Base-by-base conservation (phyloP, 1,140 invertebrate species). In the Cyrtorhinus lividipennis region DNA sequence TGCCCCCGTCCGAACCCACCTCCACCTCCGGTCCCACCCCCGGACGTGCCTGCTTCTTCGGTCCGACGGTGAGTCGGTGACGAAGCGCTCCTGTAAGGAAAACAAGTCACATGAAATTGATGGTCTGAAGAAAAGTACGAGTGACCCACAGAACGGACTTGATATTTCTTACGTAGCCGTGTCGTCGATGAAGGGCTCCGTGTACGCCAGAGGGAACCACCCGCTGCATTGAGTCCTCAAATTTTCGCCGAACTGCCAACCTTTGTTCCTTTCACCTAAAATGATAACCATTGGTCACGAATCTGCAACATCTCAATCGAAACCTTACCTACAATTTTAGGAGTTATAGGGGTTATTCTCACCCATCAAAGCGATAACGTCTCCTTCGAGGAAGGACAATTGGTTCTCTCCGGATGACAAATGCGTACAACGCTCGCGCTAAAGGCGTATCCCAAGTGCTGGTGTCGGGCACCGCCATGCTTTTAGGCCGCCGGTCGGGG, bases 161-260 rank as follows among this genome's bases (percentile, higher is more conserved):
- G 44, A 56, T 30, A 72, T n/a, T n/a, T n/a, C 75, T 72, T 73
- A 78, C 81, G 79, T 72, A 68, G 79, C 73, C 71, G 77, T 69
- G 71, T 82, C 71, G 64, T 72, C 72, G 46, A 82, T 71, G 65
- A 83, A 70, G 20, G 72, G 75, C 74, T 94, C 91, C 26, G 91
- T 94, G 69, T 95, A 96, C 10, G 92, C 91, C 30, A 94, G 75
- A 0, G 92, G 92, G 74, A 95, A 95, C 92, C 92, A 95, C 15
- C 92, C 92, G 64, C 89, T 87, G 69, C 87, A 82, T 71, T 92
- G 88, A 23, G 88, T 93, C 15, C 90, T 79, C 64, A 91, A 73
- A 74, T 95, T 95, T 72, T 95, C 90, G 23, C 92, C 92, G 71
- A 92, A 95, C 72, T 95, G 92, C 92, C 92, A 96, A 48, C 92